Evolutionary conservation across 2,888 invertebrate genomes (phyloP), one percentile per base, ranked within the genome.

Genomic region (Hymenopus coronatus): DNA sequence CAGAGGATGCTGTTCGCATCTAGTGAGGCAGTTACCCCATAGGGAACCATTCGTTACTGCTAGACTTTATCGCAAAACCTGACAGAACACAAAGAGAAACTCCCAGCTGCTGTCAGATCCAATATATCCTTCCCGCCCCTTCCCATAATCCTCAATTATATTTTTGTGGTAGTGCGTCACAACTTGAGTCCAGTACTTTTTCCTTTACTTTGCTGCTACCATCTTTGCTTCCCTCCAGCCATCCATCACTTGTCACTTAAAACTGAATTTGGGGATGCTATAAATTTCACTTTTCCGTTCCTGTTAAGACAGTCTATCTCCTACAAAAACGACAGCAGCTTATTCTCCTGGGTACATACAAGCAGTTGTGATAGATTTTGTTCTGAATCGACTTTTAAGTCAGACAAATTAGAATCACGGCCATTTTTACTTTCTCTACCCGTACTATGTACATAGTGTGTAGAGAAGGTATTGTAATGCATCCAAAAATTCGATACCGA

Each of bases 21-120:
- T 70, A 54, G 85, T 54, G 54, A 85, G 15, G 85, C 27, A 28
- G 54, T 85, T 54, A 30, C 82, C 87, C 87, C 82, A 28, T 12
- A 84, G 33, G 54, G 87, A 30, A 28, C 82, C 28, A 87, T 87
- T 87, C 82, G 87, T 87, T 82, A 87, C 82, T 87, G 30, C 33
- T 28, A n/a, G 86, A 86, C 86, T 86, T 85, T 86, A 85, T 86
- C 82, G 82, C 28, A 40, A 70, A 70, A 70, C 54, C 82, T 82
- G 54, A 70, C 87, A n/a, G 40, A 82, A 70, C n/a, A 82, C 33
- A 15, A 33, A 27, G 30, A 20, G 28, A 28, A 46, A 46, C 33
- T 15, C n/a, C 46, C 27, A 54, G 54, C 33, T 28, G 54, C 54
- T 85, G 85, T 85, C 85, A 85, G 54, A 15, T n/a, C 28, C 54